Conservation (phyloP, 2,113 vertebrate species). For the Speoplatyrhinus poulsoni region DNA sequence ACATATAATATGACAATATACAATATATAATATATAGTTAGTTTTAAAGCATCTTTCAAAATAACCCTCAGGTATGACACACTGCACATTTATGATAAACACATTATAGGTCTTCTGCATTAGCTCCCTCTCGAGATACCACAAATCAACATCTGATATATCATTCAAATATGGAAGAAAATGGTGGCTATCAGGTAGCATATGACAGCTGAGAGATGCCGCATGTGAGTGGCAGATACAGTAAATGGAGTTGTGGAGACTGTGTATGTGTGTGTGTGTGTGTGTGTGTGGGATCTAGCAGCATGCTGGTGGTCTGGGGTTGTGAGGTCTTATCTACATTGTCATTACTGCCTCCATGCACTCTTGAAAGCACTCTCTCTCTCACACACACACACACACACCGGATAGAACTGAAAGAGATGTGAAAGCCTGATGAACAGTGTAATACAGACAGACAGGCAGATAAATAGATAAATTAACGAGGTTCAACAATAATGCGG, state of each 20-base stretch:
- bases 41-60: no score
- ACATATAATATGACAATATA: no score
- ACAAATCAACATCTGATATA: not conserved
- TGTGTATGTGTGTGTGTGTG: slow-evolving; percentile 9
- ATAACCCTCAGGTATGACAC: no score
- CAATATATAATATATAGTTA: no score
- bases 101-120: no score
- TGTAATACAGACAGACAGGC: not conserved
- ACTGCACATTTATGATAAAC: no score
- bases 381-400: slow-evolving; percentile 22
- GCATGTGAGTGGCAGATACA: slow-evolving; percentile 32
- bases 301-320: slow-evolving; percentile 59
- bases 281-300: slow-evolving; percentile 57
- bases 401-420: slow-evolving; percentile 11
- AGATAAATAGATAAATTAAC: no score
- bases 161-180: slow-evolving; percentile 12
- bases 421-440: not conserved
- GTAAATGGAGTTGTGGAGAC: slow-evolving; percentile 20
- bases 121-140: no score
- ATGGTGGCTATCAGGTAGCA: slow-evolving; percentile 28
- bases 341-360: slow-evolving; percentile 51
- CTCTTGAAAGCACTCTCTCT: slow-evolving; percentile 21
- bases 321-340: slow-evolving; percentile 53
- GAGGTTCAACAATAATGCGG: not conserved
- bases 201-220: slow-evolving; percentile 22